Conservation (phyloP, 2,113 vertebrate genomes). For the Naja naja region DNA sequence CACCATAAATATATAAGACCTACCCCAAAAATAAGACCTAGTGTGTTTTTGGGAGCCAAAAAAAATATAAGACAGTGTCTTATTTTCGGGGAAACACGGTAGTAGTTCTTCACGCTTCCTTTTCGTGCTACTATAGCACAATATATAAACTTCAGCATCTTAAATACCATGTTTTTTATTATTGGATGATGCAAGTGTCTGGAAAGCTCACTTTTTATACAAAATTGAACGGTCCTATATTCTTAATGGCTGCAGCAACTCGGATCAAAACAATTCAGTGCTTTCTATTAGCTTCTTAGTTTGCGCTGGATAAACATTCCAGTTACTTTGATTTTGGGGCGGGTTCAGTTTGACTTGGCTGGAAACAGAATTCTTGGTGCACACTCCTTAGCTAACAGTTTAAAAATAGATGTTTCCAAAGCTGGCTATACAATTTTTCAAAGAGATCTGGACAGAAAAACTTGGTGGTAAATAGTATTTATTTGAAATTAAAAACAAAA, state of each 20-base stretch:
- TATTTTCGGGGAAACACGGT: too few relatives aligned
- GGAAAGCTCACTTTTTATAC: neutral
- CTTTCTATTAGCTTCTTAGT: neutral
- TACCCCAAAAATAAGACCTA: too few relatives aligned
- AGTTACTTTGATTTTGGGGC: neutral
- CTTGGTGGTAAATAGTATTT: constrained; percentile 96
- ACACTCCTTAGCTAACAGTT: neutral
- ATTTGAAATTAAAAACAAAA: constrained; percentile 95
- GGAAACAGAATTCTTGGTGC: neutral
- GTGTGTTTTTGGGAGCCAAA: too few relatives aligned
- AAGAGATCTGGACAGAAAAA: constrained; percentile 47
- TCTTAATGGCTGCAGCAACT: neutral
- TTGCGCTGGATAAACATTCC: neutral
- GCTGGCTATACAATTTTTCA: neutral
- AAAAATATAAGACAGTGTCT: too few relatives aligned
- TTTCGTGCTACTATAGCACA: neutral
- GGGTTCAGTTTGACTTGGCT: neutral
- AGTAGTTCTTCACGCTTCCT: neutral
- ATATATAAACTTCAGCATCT: neutral
- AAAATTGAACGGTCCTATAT: neutral
- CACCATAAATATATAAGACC: too few relatives aligned
- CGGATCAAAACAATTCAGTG: neutral
- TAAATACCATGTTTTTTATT: neutral
- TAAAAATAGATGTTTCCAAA: neutral
- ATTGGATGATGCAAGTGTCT: neutral